Conservation (phyloP, 2,888 invertebrate genomes). For the Aphodius sticticus region DNA sequence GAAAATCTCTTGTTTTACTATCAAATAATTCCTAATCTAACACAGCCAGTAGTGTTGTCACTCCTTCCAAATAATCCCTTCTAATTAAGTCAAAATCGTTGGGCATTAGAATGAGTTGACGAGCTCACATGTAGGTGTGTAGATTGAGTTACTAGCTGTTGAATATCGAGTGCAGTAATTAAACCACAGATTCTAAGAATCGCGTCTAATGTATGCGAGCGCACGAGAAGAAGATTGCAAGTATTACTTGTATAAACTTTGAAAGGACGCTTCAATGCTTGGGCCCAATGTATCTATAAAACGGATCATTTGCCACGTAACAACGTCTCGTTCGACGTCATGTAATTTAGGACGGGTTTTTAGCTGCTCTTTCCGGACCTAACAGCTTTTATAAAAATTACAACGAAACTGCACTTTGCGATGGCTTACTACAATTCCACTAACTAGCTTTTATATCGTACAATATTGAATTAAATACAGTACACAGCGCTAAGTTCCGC, state of each 20-base stretch:
- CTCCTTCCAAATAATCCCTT: neutral
- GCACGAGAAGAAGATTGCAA: neutral
- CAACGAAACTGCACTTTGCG: neutral
- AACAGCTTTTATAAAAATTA: neutral
- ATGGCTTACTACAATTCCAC: neutral
- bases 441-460: slow-evolving; percentile 4
- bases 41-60: neutral
- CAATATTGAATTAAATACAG: neutral
- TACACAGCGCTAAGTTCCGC: neutral
- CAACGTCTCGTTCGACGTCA: neutral
- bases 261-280: neutral
- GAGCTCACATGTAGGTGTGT: neutral
- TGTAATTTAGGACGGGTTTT: neutral
- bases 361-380: neutral
- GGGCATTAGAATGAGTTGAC: neutral
- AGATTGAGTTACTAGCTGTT: neutral
- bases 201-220: neutral
- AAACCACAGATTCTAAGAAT: neutral
- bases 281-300: neutral
- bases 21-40: too few relatives aligned
- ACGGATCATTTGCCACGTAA: neutral
- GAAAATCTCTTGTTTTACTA: too few relatives aligned
- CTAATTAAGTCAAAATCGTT: neutral
- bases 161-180: neutral
- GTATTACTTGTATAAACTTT: neutral